Evolutionary conservation across 2,888 invertebrate species (phyloP), one percentile per base, ranked within the genome.

Genomic region (Agrilus biguttatus): DNA sequence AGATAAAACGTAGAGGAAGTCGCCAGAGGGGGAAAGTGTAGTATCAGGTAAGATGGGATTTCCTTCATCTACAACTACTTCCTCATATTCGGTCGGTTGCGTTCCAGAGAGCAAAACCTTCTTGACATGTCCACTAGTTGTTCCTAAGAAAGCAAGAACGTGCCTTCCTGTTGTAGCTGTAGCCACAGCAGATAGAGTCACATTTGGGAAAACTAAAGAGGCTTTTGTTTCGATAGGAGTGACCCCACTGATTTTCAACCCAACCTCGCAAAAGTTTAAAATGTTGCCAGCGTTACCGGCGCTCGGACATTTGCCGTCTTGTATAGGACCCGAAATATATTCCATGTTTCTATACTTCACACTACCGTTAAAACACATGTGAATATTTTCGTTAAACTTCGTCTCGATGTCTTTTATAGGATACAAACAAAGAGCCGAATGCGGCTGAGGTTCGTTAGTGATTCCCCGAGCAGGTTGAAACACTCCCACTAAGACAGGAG

Each of bases 341-440:
- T 83, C 90, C 80, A 88, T 83, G 60, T 86, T 91, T 39, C 95
- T 80, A 61, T 91, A 87, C 61, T 87, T 89, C 52, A 88, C 87
- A 54, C 86, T 87, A 32, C 95, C 95, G 66, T 92, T 89, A 63
- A 95, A 95, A 68, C 97, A 97, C 80, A 90, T 86, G 63, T 93
- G 92, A 55, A 96, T 92, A 69, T 96, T 97, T 66, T 92, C 88
- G 61, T 88, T 89, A 66, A 97, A 97, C 64, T 87, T 87, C 52
- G 82, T 80, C 63, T 92, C 89, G 55, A 96, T 88, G 51, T 89
- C 85, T 56, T 84, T 79, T 49, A 97, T 71, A 45, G 92, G 87
- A 68, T 86, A 97, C 38, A 93, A 78, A 69, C 97, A 97, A 55
- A 97, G 71, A 1, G 93, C 96, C 2, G 96, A 92, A 51, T 83